Conservation (phyloP, 1,140 invertebrate species). For the Oscheius sp. region DNA sequence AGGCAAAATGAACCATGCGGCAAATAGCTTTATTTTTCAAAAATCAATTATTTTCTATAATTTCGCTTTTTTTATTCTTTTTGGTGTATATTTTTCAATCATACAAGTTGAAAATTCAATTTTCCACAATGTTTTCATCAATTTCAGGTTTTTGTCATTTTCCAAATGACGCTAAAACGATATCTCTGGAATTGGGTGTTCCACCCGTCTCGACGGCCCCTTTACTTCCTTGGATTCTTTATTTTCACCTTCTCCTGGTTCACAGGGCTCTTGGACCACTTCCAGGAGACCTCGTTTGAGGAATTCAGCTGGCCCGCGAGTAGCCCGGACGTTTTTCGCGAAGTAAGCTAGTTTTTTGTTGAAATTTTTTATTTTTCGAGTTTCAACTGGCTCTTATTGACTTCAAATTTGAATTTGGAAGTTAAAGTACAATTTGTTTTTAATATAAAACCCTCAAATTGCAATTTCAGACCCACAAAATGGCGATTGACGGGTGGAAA, state of each 20-base stretch:
- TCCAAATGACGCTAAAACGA: neutral
- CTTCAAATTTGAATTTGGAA: neutral
- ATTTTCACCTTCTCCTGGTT: neutral
- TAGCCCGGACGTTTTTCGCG: neutral
- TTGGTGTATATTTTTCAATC: neutral
- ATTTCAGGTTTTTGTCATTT: neutral
- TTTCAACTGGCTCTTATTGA: too few species aligned
- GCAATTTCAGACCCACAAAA: neutral
- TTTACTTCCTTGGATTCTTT: neutral
- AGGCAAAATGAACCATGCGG: too few species aligned
- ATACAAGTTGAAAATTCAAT: neutral
- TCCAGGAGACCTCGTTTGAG: slow-evolving; percentile 19
- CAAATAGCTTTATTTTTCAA: too few species aligned
- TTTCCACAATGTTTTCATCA: neutral
- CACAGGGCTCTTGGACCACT: slow-evolving; percentile 7
- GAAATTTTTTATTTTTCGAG: too few species aligned
- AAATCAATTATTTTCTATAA: neutral
- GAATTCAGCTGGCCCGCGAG: neutral
- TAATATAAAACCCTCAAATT: neutral
- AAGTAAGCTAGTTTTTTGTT: too few species aligned
- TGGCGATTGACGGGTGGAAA: neutral
- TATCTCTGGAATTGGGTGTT: neutral
- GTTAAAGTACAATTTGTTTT: neutral
- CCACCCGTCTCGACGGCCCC: neutral
- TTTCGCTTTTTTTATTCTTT: neutral